phyloP scores from a whole-genome alignment of 2,797 vertebrate species.

The Betta splendens region DNA sequence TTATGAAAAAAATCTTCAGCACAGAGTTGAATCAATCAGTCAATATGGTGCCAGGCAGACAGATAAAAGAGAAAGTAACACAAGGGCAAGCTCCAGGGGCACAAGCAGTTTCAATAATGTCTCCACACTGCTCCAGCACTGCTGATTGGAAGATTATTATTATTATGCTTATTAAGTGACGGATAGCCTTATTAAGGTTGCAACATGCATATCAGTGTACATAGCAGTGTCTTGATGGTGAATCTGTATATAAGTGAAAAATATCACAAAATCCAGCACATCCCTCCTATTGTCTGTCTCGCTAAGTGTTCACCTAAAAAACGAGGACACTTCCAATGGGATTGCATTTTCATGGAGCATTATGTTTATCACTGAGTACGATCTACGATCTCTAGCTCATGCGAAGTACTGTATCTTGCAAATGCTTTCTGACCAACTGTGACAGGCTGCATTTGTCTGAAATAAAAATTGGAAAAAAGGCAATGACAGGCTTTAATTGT shows the following conservation, averaged over 20 bases:
- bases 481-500: slow-evolving; percentile 14
- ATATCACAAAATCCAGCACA: slow-evolving; percentile 44
- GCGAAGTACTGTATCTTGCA: slow-evolving; percentile 25
- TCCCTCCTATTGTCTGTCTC: slow-evolving; percentile 43
- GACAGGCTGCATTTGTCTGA: slow-evolving; percentile 21
- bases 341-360: slow-evolving; percentile 60
- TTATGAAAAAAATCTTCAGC: too few relatives aligned
- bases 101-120: slow-evolving; percentile 6
- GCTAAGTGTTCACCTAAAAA: slow-evolving; percentile 65
- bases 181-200: slow-evolving; percentile 8
- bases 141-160: slow-evolving; percentile 35
- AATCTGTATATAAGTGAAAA: slow-evolving; percentile 10
- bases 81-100: slow-evolving; percentile 9
- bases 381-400: slow-evolving; percentile 39
- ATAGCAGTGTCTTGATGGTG: slow-evolving; percentile 13
- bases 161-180: slow-evolving; percentile 32
- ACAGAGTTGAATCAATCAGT: slow-evolving; percentile 12
- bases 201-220: slow-evolving; percentile 21
- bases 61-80: slow-evolving; percentile 12
- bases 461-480: slow-evolving; percentile 10
- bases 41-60: slow-evolving; percentile 3
- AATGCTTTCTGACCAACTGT: slow-evolving; percentile 34
- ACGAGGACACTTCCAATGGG: slow-evolving; percentile 64
- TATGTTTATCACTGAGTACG: slow-evolving; percentile 54
- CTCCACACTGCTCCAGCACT: not conserved